Evolutionary conservation across 2,797 vertebrate genomes (phyloP).

Genomic region (Sebastolobus alascanus): DNA sequence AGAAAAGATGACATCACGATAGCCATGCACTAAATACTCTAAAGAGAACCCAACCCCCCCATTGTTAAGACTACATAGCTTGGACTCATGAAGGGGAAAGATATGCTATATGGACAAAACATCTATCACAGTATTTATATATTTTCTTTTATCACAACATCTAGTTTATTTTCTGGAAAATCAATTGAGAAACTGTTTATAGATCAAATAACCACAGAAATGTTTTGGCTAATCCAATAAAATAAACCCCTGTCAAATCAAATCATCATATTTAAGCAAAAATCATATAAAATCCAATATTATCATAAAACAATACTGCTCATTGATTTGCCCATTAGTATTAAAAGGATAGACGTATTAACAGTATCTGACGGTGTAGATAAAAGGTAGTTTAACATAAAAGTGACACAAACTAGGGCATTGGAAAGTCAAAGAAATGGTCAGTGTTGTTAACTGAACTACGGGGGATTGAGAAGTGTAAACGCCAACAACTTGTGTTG

Average conservation of each 20-base stretch:
- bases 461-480: background rate
- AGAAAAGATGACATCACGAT: constrained; percentile 82
- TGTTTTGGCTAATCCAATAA: constrained; percentile 6
- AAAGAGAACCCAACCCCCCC: constrained; percentile 26
- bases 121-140: background rate
- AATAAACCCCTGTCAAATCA: constrained; percentile 15
- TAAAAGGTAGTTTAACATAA: background rate
- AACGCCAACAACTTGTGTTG: constrained; percentile 7
- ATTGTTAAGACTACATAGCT: constrained; percentile 25
- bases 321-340: background rate
- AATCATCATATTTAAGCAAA: background rate
- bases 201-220: background rate
- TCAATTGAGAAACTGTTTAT: background rate
- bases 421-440: constrained; percentile 9
- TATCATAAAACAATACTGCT: background rate
- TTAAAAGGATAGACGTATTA: background rate
- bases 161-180: background rate
- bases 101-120: constrained; percentile 6
- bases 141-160: background rate
- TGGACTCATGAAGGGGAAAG: constrained; percentile 16
- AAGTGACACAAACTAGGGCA: background rate
- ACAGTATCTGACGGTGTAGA: background rate
- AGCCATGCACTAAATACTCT: constrained; percentile 84
- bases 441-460: constrained; percentile 7
- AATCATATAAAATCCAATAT: background rate